Evolutionary conservation across 2,113 vertebrate genomes (phyloP).

Genomic region (Otolemur garnettii): DNA sequence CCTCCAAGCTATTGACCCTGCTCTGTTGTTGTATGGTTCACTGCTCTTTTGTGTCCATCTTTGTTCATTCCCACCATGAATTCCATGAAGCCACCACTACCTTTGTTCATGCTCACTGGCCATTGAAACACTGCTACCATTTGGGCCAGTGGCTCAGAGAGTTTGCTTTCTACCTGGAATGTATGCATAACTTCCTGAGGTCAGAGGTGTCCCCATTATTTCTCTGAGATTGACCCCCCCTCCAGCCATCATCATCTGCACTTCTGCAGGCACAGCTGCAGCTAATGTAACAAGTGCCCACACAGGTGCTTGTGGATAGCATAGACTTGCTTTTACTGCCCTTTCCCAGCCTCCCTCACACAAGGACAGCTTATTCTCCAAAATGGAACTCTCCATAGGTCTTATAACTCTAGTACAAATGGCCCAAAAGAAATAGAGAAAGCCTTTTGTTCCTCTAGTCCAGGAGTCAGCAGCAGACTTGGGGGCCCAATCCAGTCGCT

Average conservation of each 20-base stretch:
- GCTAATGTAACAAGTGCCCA: neutral
- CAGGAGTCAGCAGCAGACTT: neutral
- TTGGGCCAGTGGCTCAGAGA: neutral
- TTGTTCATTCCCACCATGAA: neutral
- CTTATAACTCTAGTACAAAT: slow-evolving; percentile 21
- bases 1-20: neutral
- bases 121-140: neutral
- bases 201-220: neutral
- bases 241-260: neutral
- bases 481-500: neutral
- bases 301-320: neutral
- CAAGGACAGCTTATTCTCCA: neutral
- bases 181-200: neutral
- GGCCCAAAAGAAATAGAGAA: neutral
- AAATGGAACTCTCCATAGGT: neutral
- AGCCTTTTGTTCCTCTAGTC: neutral
- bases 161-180: neutral
- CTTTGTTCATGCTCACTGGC: neutral
- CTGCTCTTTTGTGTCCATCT: neutral
- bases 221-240: neutral
- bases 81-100: neutral
- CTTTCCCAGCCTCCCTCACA: neutral
- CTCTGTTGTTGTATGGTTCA: neutral
- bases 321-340: neutral
- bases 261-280: neutral